These are phyloP conservation scores for Limnephilus auricula DNA, from an alignment of 2,888 invertebrate genomes.

Conservation along the genomic window DNA sequence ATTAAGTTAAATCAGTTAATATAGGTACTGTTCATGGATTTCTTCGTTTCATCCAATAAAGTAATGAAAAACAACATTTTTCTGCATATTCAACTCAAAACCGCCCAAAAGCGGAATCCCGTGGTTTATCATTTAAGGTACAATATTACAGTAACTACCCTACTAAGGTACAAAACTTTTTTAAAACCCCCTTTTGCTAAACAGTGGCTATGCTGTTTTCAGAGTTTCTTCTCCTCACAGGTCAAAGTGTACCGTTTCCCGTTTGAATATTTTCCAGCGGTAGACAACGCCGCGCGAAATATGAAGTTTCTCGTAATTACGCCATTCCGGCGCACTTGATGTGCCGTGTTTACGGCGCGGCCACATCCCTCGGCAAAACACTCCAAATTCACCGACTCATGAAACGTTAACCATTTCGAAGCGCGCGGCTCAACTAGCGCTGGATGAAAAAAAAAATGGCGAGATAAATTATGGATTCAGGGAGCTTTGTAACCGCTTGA, in stretches of 20 bases:
- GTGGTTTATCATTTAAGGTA: too few species aligned
- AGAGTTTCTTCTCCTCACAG: background rate
- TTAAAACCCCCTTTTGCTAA: too few species aligned
- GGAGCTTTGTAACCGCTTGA: background rate
- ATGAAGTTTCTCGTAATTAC: conserved; percentile 36
- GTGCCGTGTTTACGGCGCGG: conserved; percentile 40
- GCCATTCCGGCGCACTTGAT: conserved; percentile 40
- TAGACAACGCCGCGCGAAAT: background rate
- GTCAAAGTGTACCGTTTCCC: background rate
- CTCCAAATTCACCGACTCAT: conserved; percentile 34
- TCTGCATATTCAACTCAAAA: too few species aligned
- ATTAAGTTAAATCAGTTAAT: too few species aligned
- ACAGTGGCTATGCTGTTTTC: background rate
- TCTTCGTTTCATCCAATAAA: too few species aligned
- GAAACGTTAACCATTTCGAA: conserved; percentile 13
- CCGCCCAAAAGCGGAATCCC: too few species aligned
- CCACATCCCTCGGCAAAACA: conserved; percentile 33
- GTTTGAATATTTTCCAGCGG: conserved; percentile 6
- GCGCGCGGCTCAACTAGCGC: background rate
- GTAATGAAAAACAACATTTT: too few species aligned
- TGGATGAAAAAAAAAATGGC: background rate
- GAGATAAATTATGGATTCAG: background rate
- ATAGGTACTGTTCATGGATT: too few species aligned
- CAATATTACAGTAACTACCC: too few species aligned
- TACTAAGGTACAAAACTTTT: too few species aligned